Base-by-base conservation (phyloP, 2,888 invertebrate species). In the Deilephila porcellus region DNA sequence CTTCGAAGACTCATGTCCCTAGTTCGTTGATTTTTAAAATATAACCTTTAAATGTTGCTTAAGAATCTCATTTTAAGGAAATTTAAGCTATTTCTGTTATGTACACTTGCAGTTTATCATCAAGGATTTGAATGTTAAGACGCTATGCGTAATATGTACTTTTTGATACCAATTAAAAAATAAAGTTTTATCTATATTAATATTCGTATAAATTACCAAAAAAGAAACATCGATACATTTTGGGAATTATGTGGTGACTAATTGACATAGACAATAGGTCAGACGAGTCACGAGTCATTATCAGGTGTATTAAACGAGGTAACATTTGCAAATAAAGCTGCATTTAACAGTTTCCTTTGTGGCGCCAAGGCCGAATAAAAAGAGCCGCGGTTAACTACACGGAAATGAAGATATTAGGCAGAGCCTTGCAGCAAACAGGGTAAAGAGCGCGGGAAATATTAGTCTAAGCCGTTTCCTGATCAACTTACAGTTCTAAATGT, bases 241-340 rank as follows among this genome's bases (percentile, higher is more conserved):
- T 45, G 45, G 11, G 14, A 45, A 45, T 45, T 1, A 45, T 11
- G 7, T 32, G 34, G 1, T 17, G 32, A 34, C 19, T 63, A 19
- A 45, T 64, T 64, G 14, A 8, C 37, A 45, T 64, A 64, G 20
- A 64, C 45, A 64, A 64, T 64, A 67, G 25, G 52, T 52, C 67
- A 67, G 67, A 67, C 67, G 25, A 67, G 25, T 67, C 45, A 67
- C 67, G 25, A 67, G 25, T 67, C 45, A 67, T 67, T 52, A 67
- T 67, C 52, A 67, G 67, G 67, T 67, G 14, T 32, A 34, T 19
- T 29, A 52, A 37, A 20, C 45, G 20, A 67, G 52, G 67, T 25
- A 52, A 67, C 20, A 52, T n/a, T 52, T 52, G 67, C 52, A 67
- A 67, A 67, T 67, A 25, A 56, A 67, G 52, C 67, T 67, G 67